Evolutionary conservation across 2,888 invertebrate species (phyloP).

Genomic region (Pasiphila rectangulata): DNA sequence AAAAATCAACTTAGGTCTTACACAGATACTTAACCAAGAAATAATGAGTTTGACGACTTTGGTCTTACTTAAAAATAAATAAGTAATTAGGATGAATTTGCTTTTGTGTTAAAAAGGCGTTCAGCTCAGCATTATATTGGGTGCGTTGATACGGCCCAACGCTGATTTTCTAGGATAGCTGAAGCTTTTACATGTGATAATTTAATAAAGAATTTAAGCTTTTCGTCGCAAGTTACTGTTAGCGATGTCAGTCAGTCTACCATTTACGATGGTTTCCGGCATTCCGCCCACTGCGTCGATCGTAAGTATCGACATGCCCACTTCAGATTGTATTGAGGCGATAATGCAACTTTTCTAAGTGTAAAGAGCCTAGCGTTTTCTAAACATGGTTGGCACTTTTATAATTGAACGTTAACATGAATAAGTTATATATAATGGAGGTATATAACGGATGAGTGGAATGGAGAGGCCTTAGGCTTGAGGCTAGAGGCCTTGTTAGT

Average conservation of each 20-base stretch:
- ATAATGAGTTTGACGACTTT: no score
- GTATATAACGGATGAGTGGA: no score
- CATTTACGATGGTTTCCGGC: conserved; percentile 10
- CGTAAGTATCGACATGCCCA: conserved; percentile 1
- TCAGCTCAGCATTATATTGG: no score
- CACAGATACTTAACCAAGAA: no score
- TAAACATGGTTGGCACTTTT: not conserved
- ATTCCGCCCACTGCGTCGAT: not conserved
- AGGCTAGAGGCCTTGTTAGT: no score
- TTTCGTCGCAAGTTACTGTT: conserved; percentile 8
- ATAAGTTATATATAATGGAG: not conserved
- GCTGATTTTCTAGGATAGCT: no score
- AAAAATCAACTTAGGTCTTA: no score
- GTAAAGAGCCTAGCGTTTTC: not conserved
- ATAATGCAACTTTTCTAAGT: conserved; percentile 1
- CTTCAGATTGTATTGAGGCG: not conserved
- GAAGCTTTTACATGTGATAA: not conserved
- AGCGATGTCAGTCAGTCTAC: conserved; percentile 5
- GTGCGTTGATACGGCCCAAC: no score
- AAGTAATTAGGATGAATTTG: no score
- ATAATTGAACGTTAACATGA: not conserved
- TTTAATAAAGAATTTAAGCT: conserved; percentile 5
- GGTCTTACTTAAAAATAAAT: no score
- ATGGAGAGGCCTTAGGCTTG: no score
- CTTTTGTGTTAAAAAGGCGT: no score